These are phyloP conservation scores for Erpetoichthys calabaricus DNA, from an alignment of 2,797 vertebrate genomes.

Conservation along the genomic window DNA sequence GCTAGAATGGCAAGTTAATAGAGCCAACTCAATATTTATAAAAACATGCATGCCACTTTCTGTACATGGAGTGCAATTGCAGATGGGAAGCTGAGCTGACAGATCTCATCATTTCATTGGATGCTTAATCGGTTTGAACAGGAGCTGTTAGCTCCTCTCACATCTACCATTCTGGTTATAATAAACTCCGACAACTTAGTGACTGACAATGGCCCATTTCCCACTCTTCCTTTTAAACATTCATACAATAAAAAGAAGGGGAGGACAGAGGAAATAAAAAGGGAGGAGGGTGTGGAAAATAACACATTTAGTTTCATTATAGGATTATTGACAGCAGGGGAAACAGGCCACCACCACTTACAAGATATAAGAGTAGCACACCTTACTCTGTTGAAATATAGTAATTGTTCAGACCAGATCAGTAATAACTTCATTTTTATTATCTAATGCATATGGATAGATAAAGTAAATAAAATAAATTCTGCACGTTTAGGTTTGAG, in stretches of 20 bases:
- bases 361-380: no score
- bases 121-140: constrained; percentile 20
- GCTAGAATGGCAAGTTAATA: constrained; percentile 20
- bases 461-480: constrained; percentile 8
- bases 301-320: background rate
- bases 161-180: constrained; percentile 16
- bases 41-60: constrained; percentile 18
- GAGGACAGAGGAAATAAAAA: background rate
- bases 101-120: constrained; percentile 15
- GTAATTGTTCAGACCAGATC: no score
- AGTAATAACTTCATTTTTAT: background rate
- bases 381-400: no score
- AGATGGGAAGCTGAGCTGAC: constrained; percentile 12
- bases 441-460: constrained; percentile 6
- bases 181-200: background rate
- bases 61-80: constrained; percentile 7
- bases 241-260: background rate
- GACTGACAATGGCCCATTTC: constrained; percentile 6
- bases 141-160: constrained; percentile 18
- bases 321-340: background rate
- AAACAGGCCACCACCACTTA: constrained; percentile 1
- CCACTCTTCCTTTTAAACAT: background rate
- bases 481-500: background rate
- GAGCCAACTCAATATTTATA: constrained; percentile 17
- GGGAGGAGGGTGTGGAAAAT: background rate